Base-by-base conservation (phyloP, 2,888 invertebrate genomes). In the Tipula lateralis region DNA sequence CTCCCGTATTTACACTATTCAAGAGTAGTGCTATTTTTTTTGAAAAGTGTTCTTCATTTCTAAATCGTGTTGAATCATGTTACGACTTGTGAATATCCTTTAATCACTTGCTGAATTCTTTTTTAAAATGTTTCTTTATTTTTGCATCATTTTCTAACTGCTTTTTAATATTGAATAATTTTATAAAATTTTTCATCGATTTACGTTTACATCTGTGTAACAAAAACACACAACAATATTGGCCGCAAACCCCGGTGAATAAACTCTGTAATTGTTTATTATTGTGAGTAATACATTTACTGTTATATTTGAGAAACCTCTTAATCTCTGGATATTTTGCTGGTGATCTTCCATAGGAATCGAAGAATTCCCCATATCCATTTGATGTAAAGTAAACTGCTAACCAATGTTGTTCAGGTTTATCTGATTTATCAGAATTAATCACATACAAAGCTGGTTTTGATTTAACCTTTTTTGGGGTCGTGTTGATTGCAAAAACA, bases 161-260 rank as follows among this genome's bases (percentile, higher is more conserved):
- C 1, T 30, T 30, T 9, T 6, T 1, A 4, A 1, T n/a, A 2
- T 83, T 30, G 32, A 83, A 83, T 30, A 83, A 7, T 83, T 83
- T 83, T 83, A 30, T 2, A 83, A 32, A 83, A 32, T n/a, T n/a
- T n/a, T n/a, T n/a, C n/a, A n/a, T n/a, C n/a, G n/a, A n/a, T n/a
- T n/a, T n/a, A n/a, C n/a, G n/a, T n/a, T n/a, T n/a, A n/a, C n/a
- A n/a, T 29, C 29, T 29, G 30, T 83, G 1, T n/a, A 83, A 32
- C n/a, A 83, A 83, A 83, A 30, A 83, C n/a, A 83, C 16, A 30
- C 83, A 83, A n/a, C 83, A 83, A 83, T 83, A 83, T 29, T 83
- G 12, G n/a, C 83, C 83, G 30, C 83, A 83, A 83, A 30, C 29
- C 3, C 6, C 29, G 1, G 32, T 30, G 30, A 32, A 83, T 7